Percentiles rank a stretch among this genome's conserved stretches.
Evolutionary conservation across 2,113 vertebrate species (phyloP).

Genomic region (Ceyx cyanopectus): DNA sequence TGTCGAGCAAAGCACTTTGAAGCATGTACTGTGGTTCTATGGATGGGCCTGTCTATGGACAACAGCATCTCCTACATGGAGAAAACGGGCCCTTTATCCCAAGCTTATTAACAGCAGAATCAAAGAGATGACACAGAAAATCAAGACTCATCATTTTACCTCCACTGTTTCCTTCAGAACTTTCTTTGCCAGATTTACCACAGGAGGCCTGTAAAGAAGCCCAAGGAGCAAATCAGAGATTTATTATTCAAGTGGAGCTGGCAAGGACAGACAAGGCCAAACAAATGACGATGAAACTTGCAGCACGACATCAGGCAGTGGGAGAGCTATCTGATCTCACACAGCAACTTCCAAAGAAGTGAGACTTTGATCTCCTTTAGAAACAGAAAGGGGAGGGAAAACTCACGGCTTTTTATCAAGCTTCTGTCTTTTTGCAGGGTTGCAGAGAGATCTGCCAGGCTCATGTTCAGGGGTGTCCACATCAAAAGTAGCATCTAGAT

Average conservation of each 20-base stretch:
- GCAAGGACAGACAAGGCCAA: conserved; percentile 44
- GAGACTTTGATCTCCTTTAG: conserved; percentile 20
- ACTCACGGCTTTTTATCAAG: conserved; percentile 84
- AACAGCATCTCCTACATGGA: neutral
- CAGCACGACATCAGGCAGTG: neutral
- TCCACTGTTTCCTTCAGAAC: conserved; percentile 59
- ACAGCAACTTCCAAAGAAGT: neutral
- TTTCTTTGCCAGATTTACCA: conserved; percentile 58
- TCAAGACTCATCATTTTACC: conserved; percentile 66
- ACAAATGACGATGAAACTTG: conserved; percentile 18
- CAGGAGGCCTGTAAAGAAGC: conserved; percentile 62
- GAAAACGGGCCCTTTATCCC: conserved; percentile 1
- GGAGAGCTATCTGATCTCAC: conserved; percentile 25
- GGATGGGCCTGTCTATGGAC: neutral
- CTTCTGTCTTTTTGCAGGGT: conserved; percentile 83
- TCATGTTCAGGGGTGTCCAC: conserved; percentile 84
- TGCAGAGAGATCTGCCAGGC: conserved; percentile 54
- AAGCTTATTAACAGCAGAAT: conserved; percentile 23
- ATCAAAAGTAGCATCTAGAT: conserved; percentile 87
- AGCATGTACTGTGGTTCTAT: neutral
- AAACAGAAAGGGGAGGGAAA: neutral
- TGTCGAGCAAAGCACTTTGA: neutral
- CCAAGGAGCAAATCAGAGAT: conserved; percentile 34
- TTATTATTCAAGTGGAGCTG: conserved; percentile 5
- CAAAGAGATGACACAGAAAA: neutral